A percentile compares a stretch with the other conserved stretches of the same genome.
These are phyloP conservation scores for Eulimnadia texana DNA, from an alignment of 1,140 invertebrate species.

Conservation along the genomic window DNA sequence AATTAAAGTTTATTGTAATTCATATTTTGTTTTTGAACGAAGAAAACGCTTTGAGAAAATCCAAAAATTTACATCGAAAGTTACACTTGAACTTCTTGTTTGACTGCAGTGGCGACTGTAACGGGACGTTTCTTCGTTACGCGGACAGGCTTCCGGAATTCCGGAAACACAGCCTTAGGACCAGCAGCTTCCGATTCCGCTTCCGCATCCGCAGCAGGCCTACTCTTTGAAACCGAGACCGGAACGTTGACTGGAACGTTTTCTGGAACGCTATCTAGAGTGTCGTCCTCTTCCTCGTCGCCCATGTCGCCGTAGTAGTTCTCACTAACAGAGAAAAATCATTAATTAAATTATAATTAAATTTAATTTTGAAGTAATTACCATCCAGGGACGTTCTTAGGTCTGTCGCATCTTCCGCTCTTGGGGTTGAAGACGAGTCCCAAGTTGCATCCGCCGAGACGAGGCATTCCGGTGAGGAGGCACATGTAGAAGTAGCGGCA, in stretches of 20 bases:
- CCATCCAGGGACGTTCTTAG: conserved; percentile 31
- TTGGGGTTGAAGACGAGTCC: conserved; percentile 33
- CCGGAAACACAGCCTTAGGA: neutral
- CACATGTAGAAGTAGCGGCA: conserved; percentile 31
- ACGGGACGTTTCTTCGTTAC: neutral
- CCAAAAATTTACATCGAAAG: too few relatives aligned
- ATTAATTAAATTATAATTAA: neutral
- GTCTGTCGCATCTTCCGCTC: conserved; percentile 29
- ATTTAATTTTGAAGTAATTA: conserved; percentile 18
- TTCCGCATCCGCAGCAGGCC: neutral
- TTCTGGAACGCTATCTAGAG: neutral
- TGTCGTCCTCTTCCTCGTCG: conserved; percentile 12
- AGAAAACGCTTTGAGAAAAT: too few relatives aligned
- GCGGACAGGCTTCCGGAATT: neutral
- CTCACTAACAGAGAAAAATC: conserved; percentile 11
- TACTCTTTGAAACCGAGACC: neutral
- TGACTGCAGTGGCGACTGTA: neutral
- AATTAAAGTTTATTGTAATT: too few relatives aligned
- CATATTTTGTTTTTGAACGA: too few relatives aligned
- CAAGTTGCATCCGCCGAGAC: conserved; percentile 27
- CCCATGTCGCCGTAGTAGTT: conserved; percentile 11
- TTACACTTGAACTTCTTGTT: neutral
- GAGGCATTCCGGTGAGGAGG: conserved; percentile 24
- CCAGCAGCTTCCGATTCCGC: neutral
- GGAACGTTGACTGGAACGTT: neutral